Evolutionary conservation across 1,140 invertebrate genomes (phyloP), one percentile per base, ranked within the genome.

Genomic region (Adelges cooleyi): DNA sequence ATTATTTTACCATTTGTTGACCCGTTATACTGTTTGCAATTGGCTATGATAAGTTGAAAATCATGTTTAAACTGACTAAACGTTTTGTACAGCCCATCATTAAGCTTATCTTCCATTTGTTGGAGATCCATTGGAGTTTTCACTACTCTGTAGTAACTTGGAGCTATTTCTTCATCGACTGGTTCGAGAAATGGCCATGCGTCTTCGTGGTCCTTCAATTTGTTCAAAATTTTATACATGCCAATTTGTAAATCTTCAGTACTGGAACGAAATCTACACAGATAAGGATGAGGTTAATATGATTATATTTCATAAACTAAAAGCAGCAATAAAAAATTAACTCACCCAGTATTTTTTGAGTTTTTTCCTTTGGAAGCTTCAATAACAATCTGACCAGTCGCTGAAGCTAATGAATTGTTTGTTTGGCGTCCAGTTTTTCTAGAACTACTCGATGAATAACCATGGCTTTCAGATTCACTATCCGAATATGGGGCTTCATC

Each of bases 121-220:
- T 83, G 81, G 40, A 94, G 77, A 75, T 92, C 89, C 90, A 93
- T 93, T 13, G 90, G 90, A 69, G 84, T 78, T 70, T 83, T 78
- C 68, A 86, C 85, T 4, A 85, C 82, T 2, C 82, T 80, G 72
- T 89, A 87, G 74, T 92, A 94, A 73, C 89, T 87, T 1, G 92
- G 92, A 1, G 91, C 91, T 73, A 88, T 90, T 71, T 90, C 86
- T 74, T 95, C 90, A 65, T 92, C 89, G 1, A 95, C 90, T 3
- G 90, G 87, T 74, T 92, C 87, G 70, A 87, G 78, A 74, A 95
- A 95, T 2, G 91, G 91, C 91, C 91, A 95, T 3, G 91, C 89
- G 74, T 94, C 90, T 67, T 87, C 83, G 72, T 92, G 89, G 70
- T 85, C 84, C 71, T 89, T 90, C 2, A 93, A 76, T 71, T 85